Evolutionary conservation across 2,797 vertebrate genomes (phyloP), one percentile per base, ranked within the genome.

Genomic region (Bradypodion pumilum): DNA sequence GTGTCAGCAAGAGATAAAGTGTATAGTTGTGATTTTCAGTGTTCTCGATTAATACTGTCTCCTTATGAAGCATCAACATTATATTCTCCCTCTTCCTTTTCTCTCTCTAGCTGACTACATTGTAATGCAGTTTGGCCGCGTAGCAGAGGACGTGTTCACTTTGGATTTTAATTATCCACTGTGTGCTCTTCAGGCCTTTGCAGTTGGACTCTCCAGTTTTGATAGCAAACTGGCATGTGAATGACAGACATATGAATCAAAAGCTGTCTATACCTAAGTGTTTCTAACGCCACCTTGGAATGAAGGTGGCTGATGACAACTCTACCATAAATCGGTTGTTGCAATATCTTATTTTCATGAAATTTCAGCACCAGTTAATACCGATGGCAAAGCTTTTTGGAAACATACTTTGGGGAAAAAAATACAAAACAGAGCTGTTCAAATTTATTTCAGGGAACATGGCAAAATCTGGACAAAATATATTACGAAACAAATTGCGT

Each of bases 191-290:
- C 98, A 99, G 88, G 98, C 98, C 85, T 99, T 99, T 5, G 98
- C 98, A 91, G 97, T 99, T 7, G 98, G 98, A 92, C 96, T 99
- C 73, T 99, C 98, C 75, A 99, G 98, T 94, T 99, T 99, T 25
- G 98, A 99, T 94, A 97, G 98, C 95, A 99, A 99, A 95, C 91
- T 99, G 82, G 98, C 98, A 1, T 99, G 98, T 78, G 98, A 99
- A 89, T 99, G 95, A 98, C 40, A 46, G 3, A 59, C 40, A 76
- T 44, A 23, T 77, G 56, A 60, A 77, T 62, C 7, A 7, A 75
- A 56, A 23, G 19, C 32, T 75, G 12, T 56, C 32, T 59, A 35
- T 76, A 80, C 84, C 21, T 75, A 25, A 25, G 21, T 49, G 16
- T 49, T n/a, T 7, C 29, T 8, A 49, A 21, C 9, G 37, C 49